These are phyloP conservation scores for Pseudococcus longispinus DNA, from an alignment of 2,888 invertebrate genomes.

Conservation along the genomic window DNA sequence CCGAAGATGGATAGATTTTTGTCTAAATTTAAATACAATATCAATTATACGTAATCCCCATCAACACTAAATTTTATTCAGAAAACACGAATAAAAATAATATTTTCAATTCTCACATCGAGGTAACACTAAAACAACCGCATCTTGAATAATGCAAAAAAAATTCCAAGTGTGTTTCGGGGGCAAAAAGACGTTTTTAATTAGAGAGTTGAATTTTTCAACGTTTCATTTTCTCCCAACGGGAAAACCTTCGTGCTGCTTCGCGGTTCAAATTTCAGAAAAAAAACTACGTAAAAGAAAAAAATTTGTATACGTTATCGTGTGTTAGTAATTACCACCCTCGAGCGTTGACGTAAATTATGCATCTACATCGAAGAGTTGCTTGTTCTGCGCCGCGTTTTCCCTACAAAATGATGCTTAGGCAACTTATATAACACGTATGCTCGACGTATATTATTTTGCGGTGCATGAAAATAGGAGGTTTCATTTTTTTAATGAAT, in stretches of 20 bases:
- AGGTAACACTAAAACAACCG: not conserved
- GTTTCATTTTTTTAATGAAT: not conserved
- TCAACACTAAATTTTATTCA: no score
- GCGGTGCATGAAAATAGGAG: not conserved
- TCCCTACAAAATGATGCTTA: not conserved
- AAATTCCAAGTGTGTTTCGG: not conserved
- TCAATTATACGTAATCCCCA: no score
- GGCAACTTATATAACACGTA: not conserved
- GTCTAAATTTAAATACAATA: no score
- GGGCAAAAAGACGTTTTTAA: not conserved
- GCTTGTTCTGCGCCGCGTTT: not conserved
- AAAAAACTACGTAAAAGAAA: not conserved
- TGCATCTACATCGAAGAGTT: not conserved
- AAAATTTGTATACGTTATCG: slow-evolving; percentile 9
- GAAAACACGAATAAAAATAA: not conserved
- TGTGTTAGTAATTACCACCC: slow-evolving; percentile 22
- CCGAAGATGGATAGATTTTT: no score
- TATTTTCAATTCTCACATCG: not conserved
- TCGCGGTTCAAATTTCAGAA: not conserved
- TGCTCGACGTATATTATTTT: not conserved
- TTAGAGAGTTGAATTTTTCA: slow-evolving; percentile 17
- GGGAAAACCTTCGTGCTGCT: not conserved
- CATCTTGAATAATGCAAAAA: not conserved
- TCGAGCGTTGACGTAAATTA: slow-evolving; percentile 8
- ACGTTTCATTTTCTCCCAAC: not conserved